Evolutionary conservation across 2,113 vertebrate genomes (phyloP).

Genomic region (Hippocampus zosterae): DNA sequence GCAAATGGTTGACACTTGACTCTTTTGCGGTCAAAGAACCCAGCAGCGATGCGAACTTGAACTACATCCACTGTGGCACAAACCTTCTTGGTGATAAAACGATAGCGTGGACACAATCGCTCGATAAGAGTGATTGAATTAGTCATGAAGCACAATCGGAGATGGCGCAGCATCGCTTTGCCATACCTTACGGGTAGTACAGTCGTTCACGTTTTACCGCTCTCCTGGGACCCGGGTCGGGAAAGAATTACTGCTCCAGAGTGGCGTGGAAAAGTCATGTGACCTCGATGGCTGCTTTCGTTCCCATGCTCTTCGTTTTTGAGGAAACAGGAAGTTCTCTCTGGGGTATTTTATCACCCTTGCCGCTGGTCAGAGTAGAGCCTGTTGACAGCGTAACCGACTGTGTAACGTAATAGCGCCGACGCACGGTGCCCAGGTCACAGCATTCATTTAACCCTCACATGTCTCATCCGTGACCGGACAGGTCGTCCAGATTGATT

Average conservation of each 20-base stretch:
- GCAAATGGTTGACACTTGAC: no score
- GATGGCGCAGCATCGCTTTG: neutral
- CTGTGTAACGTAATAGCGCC: slow-evolving; percentile 27
- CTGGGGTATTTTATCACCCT: slow-evolving; percentile 42
- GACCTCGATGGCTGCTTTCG: slow-evolving; percentile 18
- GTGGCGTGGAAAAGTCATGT: neutral
- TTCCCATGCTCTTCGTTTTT: slow-evolving; percentile 19
- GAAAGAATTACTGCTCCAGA: neutral
- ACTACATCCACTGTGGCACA: no score
- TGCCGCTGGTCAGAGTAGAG: slow-evolving; percentile 20
- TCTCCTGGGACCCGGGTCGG: neutral
- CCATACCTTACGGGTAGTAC: neutral
- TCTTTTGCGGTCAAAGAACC: neutral
- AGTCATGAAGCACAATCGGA: neutral
- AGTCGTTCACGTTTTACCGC: neutral
- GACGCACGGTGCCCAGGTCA: slow-evolving; percentile 32
- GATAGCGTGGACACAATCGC: no score
- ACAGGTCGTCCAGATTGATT: slow-evolving; percentile 53
- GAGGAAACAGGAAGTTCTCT: slow-evolving; percentile 47
- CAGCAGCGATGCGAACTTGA: no score
- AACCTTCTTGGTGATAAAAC: no score
- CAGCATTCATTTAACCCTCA: slow-evolving; percentile 36
- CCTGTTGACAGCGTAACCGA: slow-evolving; percentile 3
- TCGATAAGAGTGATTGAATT: no score
- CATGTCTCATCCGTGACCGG: slow-evolving; percentile 41